phyloP scores from a whole-genome alignment of 2,797 vertebrate species.

The Peromyscus melanophrys region DNA sequence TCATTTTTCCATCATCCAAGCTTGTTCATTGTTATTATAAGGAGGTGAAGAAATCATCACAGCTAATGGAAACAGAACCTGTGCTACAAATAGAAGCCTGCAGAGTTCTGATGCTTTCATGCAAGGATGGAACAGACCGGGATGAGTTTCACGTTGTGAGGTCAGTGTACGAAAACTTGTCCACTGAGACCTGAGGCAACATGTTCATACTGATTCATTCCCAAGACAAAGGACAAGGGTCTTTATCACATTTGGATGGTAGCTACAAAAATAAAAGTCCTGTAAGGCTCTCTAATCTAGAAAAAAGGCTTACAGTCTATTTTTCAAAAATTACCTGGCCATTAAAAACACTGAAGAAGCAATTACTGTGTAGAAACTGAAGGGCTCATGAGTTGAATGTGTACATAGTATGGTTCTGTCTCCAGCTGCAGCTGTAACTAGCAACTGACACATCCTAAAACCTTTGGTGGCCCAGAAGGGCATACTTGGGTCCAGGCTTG shows the following conservation, averaged over 20 bases:
- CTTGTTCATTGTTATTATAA: conserved; percentile 51
- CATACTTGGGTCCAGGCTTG: neutral
- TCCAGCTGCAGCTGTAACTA: conserved; percentile 51
- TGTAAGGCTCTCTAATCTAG: conserved; percentile 18
- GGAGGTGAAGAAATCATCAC: conserved; percentile 46
- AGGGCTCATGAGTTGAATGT: neutral
- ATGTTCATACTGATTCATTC: neutral
- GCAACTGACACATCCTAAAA: conserved; percentile 72
- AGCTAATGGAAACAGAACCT: conserved; percentile 41
- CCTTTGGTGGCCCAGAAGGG: conserved; percentile 36
- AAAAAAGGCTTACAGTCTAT: conserved; percentile 29
- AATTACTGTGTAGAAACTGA: neutral
- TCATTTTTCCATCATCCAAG: conserved; percentile 68
- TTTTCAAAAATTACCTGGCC: neutral
- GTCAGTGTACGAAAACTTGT: conserved; percentile 1
- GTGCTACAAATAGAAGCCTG: conserved; percentile 36
- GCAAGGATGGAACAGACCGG: neutral
- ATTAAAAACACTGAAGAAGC: conserved; percentile 38
- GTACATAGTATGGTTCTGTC: conserved; percentile 28
- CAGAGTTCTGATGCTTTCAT: neutral
- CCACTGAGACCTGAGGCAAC: neutral
- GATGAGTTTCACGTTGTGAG: neutral
- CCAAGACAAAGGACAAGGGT: neutral
- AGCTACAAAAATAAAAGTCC: neutral
- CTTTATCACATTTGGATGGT: neutral